phyloP scores from a whole-genome alignment of 2,113 vertebrate genomes.

The Strigops habroptila region DNA sequence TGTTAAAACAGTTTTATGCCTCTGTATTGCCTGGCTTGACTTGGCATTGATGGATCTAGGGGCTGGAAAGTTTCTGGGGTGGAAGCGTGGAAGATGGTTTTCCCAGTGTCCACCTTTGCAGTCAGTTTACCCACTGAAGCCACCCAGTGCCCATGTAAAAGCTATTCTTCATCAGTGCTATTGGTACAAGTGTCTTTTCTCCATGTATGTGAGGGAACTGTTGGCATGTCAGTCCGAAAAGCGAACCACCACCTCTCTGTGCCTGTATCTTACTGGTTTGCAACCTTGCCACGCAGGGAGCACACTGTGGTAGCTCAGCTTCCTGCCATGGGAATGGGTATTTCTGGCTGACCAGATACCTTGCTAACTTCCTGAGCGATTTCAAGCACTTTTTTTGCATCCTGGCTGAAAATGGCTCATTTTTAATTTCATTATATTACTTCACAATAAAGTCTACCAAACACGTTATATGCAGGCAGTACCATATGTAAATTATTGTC shows the following conservation, averaged over 20 bases:
- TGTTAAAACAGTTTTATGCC: not conserved
- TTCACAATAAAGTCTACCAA: not conserved
- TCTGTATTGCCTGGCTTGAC: not conserved
- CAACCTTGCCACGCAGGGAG: not conserved
- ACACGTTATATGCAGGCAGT: not conserved
- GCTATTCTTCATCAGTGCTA: too few species aligned
- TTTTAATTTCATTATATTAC: not conserved
- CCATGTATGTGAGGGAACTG: not conserved
- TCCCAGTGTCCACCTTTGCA: accelerated
- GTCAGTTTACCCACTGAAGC: not conserved
- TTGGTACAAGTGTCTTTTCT: not conserved
- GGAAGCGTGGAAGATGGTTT: not conserved
- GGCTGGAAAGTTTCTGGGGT: not conserved
- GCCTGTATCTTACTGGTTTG: too few species aligned
- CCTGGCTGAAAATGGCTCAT: not conserved
- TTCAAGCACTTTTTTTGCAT: not conserved
- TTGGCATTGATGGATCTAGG: not conserved
- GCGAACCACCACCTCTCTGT: not conserved
- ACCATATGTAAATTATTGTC: accelerated
- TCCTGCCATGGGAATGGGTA: too few species aligned
- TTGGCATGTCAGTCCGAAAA: too few species aligned
- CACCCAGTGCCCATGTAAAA: not conserved
- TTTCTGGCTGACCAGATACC: not conserved
- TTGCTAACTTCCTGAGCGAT: too few species aligned
- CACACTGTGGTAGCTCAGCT: not conserved